Percentiles rank a stretch among this genome's conserved stretches.
Conservation (phyloP, 2,797 vertebrate genomes). For the Syngnathus rostellatus region DNA sequence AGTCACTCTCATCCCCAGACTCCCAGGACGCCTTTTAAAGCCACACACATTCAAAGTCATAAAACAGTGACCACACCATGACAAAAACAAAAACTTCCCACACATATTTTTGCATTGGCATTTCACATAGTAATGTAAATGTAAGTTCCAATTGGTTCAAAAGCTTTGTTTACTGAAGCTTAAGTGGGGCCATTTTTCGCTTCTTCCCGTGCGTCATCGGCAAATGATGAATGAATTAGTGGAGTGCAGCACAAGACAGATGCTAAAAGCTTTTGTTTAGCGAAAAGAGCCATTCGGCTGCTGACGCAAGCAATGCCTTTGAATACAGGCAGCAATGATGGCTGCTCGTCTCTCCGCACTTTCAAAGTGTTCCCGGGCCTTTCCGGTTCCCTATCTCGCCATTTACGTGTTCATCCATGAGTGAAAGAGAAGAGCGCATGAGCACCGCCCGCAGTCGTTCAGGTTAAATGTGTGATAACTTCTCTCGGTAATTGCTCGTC, state of each 20-base stretch:
- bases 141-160: neutral
- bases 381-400: neutral
- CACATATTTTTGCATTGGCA: too few species aligned
- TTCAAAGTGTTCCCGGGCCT: neutral
- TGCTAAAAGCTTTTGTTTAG: neutral
- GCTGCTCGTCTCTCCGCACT: neutral
- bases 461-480: constrained; percentile 1
- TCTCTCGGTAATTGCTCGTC: constrained; percentile 5
- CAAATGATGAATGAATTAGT: neutral
- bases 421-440: neutral
- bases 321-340: neutral
- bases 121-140: too few species aligned
- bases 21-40: too few species aligned
- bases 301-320: neutral
- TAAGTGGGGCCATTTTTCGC: neutral
- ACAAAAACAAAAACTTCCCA: too few species aligned
- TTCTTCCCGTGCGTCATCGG: neutral
- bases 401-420: neutral
- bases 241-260: neutral
- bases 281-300: neutral
- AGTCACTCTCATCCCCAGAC: too few species aligned
- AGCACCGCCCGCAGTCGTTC: constrained; percentile 2
- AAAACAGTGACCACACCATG: too few species aligned
- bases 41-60: too few species aligned
- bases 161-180: neutral